Base-by-base conservation (phyloP, 64 coral and sea anemone species). In the Stichodactyla helianthus region DNA sequence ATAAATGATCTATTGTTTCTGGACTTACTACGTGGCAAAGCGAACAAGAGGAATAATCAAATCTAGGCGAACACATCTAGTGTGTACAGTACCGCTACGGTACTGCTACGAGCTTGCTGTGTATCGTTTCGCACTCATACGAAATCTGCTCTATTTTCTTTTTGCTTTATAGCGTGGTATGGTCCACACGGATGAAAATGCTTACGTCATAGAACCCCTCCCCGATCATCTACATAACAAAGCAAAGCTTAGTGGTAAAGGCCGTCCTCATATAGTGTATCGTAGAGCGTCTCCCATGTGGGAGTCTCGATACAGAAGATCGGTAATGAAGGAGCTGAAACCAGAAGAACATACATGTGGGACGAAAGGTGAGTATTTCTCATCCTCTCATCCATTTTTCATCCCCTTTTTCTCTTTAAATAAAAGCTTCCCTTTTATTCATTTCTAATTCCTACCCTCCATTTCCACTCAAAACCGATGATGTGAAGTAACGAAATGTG, bases 161-260 rank as follows among this genome's bases (percentile, higher is more conserved):
- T 51, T 16, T 55, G 4, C 31, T 18, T 74, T 70, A 0, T 82
- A 96, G 94, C 85, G 68, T 62, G 94, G 94, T 10, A 31, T 93
- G 26, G 84, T 93, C 26, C 91, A 89, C 20, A 55, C 83, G n/a
- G 71, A 88, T 16, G 94, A 90, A 23, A 90, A 79, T 44, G 79
- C 94, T 0, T 96, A 87, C 61, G 93, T 96, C 86, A 88, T 96
- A 70, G 91, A 96, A 28, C 94, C 94, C 16, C 87, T 96, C 84
- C 94, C 91, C 1, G 91, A 83, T 87, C 91, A 88, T 51, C 82
- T 93, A 28, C 88, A 83, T 17, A 80, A 59, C 82, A 96, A 79
- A 87, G 53, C 86, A 68, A 44, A 26, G 9, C 68, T 31, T 20
- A 88, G 16, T 27, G 31, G 80, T 9, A 93, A 60, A 90, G 90